Evolutionary conservation across 2,113 vertebrate genomes (phyloP), one percentile per base, ranked within the genome.

Genomic region (Serilophus lunatus): DNA sequence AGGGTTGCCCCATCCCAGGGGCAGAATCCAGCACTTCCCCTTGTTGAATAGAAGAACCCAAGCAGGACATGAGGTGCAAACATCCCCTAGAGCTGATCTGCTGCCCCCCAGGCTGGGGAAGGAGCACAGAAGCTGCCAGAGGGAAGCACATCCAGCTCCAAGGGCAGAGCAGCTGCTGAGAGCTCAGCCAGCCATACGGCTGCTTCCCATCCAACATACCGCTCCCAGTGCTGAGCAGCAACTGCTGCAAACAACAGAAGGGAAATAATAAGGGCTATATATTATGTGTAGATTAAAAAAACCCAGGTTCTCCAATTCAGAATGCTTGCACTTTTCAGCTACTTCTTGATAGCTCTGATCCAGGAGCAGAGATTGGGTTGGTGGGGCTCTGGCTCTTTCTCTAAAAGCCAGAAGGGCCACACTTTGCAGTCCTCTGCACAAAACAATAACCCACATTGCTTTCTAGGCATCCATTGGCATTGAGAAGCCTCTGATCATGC

Each of bases 201-300:
- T 9, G 13, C 65, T 95, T 66, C 92, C 88, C 95, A 54, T 47
- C 68, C 35, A 70, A 47, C 94, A 78, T 36, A 83, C 71, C 56
- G 74, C 61, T 64, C 82, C 84, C 25, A 92, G 92, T 0, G 18
- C 91, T 75, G 81, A 87, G 66, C 82, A 90, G 94, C 90, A 96
- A 97, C 92, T 59, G 90, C 66, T 92, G 82, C 78, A 96, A 96
- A 95, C 88, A 95, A 92, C 72, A 96, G 88, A 92, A 63, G 88
- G 83, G 80, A 85, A 89, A 88, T 88, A 83, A 93, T 82, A 88
- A 90, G n/a, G 85, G 54, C 84, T 76, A 31, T 91, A 92, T 68
- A 89, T 93, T 78, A 82, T 19, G 60, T 51, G 82, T 3, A 56
- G 65, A 82, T 79, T 85, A 59, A 71, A 40, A 26, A 63, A 20